These are phyloP conservation scores for Tridacna gigas DNA, from an alignment of 2,888 invertebrate genomes.

Conservation along the genomic window DNA sequence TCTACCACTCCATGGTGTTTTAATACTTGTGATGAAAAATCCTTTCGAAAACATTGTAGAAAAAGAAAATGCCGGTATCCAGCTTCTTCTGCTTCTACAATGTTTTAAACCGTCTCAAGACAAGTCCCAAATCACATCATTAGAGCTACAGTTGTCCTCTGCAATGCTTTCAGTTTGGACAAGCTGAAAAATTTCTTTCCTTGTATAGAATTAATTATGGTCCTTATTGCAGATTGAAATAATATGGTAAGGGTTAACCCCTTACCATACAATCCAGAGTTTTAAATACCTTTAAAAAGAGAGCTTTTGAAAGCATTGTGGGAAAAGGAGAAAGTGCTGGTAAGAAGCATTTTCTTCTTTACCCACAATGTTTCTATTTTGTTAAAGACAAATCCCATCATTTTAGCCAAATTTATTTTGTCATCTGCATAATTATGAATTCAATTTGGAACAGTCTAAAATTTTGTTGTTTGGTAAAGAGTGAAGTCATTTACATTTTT, in stretches of 20 bases:
- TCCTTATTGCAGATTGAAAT: neutral
- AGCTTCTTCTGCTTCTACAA: neutral
- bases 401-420: too few species aligned
- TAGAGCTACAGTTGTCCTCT: too few species aligned
- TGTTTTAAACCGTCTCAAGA: neutral
- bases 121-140: too few species aligned
- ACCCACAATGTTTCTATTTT: neutral
- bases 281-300: neutral
- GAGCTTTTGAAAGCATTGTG: neutral
- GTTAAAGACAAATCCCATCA: too few species aligned
- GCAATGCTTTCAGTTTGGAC: too few species aligned
- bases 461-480: too few species aligned
- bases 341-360: neutral
- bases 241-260: neutral
- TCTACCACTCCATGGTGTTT: too few species aligned
- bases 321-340: neutral
- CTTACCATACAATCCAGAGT: neutral
- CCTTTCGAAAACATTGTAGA: neutral
- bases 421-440: too few species aligned
- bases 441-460: too few species aligned
- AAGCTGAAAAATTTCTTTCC: too few species aligned
- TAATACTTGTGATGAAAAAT: too few species aligned
- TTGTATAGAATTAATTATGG: too few species aligned
- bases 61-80: neutral
- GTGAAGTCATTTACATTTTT: neutral